Conservation (phyloP, 1,140 invertebrate genomes). For the Caenorhabditis tropicalis region DNA sequence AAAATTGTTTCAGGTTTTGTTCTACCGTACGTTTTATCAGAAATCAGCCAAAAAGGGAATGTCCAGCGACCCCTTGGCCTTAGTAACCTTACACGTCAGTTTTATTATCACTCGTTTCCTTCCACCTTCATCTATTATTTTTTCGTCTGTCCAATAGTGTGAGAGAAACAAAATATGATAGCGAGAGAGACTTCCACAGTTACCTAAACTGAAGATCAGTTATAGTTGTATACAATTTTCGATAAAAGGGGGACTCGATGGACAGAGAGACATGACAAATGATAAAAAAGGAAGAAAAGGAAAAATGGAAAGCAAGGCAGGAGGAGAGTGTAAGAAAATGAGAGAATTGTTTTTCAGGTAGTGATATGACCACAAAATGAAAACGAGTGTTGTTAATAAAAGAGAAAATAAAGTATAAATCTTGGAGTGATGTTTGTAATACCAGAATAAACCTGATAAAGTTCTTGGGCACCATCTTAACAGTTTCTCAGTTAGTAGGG, state of each 20-base stretch:
- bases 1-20: not conserved
- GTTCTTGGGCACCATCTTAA: too few relatives aligned
- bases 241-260: not conserved
- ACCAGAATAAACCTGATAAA: not conserved
- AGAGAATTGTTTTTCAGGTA: not conserved
- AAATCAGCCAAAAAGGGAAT: not conserved
- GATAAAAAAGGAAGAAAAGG: not conserved
- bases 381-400: not conserved
- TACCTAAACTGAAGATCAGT: constrained; percentile 37
- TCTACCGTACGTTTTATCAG: not conserved
- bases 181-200: not conserved
- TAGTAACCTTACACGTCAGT: not conserved
- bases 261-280: not conserved
- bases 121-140: not conserved
- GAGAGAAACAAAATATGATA: constrained; percentile 33
- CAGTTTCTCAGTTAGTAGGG: not conserved
- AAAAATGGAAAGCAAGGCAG: too few relatives aligned
- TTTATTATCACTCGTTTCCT: not conserved
- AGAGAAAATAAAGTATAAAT: not conserved
- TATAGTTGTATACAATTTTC: not conserved
- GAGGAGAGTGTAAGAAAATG: not conserved
- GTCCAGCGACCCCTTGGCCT: not conserved
- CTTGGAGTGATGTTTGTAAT: constrained; percentile 16
- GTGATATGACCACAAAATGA: not conserved
- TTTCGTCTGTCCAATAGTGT: not conserved